phyloP scores from a whole-genome alignment of 2,888 invertebrate species.

The Coremacera marginata region DNA sequence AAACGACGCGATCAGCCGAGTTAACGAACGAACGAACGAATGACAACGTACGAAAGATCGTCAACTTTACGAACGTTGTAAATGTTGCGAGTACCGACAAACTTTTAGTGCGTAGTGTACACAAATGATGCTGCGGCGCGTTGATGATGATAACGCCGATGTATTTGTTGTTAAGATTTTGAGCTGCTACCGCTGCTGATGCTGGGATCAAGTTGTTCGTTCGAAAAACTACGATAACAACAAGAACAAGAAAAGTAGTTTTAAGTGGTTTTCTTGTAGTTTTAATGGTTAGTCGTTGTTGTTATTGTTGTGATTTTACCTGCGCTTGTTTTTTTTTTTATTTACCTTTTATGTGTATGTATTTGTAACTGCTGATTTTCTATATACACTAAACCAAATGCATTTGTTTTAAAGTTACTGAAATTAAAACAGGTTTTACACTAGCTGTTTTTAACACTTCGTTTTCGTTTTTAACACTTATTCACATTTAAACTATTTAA shows the following conservation, averaged over 20 bases:
- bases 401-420: not conserved
- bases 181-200: not conserved
- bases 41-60: constrained; percentile 5
- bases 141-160: constrained; percentile 16
- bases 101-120: constrained; percentile 30
- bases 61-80: not conserved
- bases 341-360: not conserved
- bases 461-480: not conserved
- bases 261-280: constrained; percentile 24
- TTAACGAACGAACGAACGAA: not conserved
- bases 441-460: too few species aligned
- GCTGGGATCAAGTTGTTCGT: not conserved
- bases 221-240: constrained; percentile 4
- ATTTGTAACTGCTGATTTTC: not conserved
- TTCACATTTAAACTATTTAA: not conserved
- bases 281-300: not conserved
- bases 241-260: constrained; percentile 1
- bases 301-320: constrained; percentile 21
- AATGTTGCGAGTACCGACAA: not conserved
- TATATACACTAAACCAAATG: not conserved
- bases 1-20: constrained; percentile 12
- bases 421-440: not conserved
- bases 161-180: not conserved
- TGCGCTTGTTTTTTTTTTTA: not conserved
- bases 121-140: not conserved